Evolutionary conservation across 2,113 vertebrate genomes (phyloP).

Genomic region (Morone saxatilis): DNA sequence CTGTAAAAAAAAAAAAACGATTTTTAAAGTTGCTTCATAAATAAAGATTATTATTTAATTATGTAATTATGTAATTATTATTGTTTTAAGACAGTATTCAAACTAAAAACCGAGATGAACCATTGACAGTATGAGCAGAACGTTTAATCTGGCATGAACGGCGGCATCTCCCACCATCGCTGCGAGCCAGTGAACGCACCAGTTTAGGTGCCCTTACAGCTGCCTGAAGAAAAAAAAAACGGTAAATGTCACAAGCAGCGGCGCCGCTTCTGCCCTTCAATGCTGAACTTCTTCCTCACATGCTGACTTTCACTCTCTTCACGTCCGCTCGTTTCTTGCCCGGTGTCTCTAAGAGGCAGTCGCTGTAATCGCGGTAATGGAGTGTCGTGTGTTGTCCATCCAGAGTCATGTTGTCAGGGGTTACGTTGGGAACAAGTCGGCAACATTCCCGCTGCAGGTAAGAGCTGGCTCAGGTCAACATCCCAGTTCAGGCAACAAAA

Average conservation of each 20-base stretch:
- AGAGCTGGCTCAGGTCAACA: neutral
- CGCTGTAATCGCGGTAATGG: conserved; percentile 54
- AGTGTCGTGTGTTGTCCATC: conserved; percentile 94
- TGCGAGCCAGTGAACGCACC: conserved; percentile 6
- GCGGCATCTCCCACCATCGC: conserved; percentile 18
- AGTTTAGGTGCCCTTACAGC: conserved; percentile 48
- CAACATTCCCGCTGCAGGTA: conserved; percentile 94
- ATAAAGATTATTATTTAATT: too few species aligned
- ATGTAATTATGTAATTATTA: too few species aligned
- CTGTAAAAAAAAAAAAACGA: too few species aligned
- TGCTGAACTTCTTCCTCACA: conserved; percentile 33
- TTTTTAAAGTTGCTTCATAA: too few species aligned
- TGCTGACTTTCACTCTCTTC: neutral
- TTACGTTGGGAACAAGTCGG: conserved; percentile 96
- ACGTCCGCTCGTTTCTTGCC: neutral
- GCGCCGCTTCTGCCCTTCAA: conserved; percentile 35
- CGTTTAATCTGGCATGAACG: neutral
- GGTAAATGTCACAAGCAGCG: conserved; percentile 24
- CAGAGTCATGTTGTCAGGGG: conserved; percentile 98
- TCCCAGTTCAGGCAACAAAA: neutral
- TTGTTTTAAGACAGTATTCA: neutral
- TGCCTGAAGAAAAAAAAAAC: conserved; percentile 60
- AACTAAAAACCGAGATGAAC: neutral
- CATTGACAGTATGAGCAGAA: neutral
- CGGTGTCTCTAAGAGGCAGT: conserved; percentile 17